Evolutionary conservation across 2,888 invertebrate genomes (phyloP).

Genomic region (Acleris cristana): DNA sequence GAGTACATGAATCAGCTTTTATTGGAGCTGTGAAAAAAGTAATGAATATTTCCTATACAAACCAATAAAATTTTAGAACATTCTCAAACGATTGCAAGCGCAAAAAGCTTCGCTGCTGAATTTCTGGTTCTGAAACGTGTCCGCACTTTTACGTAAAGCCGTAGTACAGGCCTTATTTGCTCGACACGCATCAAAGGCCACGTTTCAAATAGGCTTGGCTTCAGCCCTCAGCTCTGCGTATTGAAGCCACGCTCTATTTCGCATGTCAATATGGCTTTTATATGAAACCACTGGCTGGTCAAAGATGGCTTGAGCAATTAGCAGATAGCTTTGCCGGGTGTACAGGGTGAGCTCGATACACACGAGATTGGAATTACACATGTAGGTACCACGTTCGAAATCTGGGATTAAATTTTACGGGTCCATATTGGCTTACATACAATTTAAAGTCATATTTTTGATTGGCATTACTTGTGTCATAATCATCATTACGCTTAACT

Average conservation of each 20-base stretch:
- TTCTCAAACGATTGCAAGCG: too few species aligned
- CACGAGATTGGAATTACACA: constrained; percentile 7
- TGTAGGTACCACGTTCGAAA: background rate
- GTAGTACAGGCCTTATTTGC: constrained; percentile 13
- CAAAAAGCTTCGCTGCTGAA: too few species aligned
- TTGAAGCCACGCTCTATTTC: constrained; percentile 56
- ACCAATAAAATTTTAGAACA: too few species aligned
- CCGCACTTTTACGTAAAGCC: background rate
- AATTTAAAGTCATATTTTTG: too few species aligned
- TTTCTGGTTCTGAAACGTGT: too few species aligned
- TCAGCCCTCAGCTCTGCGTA: constrained; percentile 52
- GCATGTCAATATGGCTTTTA: constrained; percentile 69
- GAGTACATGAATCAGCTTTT: too few species aligned
- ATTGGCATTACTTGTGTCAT: too few species aligned
- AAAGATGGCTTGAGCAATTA: constrained; percentile 73
- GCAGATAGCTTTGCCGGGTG: constrained; percentile 58
- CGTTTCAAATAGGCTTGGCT: constrained; percentile 50
- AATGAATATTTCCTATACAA: too few species aligned
- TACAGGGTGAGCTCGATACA: constrained; percentile 29
- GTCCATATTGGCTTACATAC: too few species aligned
- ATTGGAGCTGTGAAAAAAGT: too few species aligned
- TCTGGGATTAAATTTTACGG: background rate
- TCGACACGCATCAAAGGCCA: constrained; percentile 19
- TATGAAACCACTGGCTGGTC: constrained; percentile 67
- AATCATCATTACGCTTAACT: too few species aligned